Conservation (phyloP, 2,113 vertebrate species). For the Pleuronectes platessa region DNA sequence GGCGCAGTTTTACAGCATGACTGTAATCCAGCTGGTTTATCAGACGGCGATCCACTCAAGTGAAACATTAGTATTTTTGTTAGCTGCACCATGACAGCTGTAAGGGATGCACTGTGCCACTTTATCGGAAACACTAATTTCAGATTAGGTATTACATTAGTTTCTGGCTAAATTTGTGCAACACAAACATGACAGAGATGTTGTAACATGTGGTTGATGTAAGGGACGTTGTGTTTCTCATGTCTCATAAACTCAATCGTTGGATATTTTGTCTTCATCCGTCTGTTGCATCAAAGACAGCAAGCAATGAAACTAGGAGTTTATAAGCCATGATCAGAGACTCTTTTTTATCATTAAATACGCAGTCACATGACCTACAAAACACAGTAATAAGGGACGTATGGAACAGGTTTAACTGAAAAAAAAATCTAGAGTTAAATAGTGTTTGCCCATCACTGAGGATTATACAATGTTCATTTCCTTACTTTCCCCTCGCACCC, state of each 20-base stretch:
- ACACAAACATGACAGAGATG: not conserved
- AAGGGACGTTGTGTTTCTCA: no score
- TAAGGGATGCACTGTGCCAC: not conserved
- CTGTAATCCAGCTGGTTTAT: no score
- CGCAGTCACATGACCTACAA: not conserved
- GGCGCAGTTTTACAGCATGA: no score
- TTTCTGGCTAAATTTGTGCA: slow-evolving; percentile 11
- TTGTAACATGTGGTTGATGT: no score
- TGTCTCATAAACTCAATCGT: not conserved
- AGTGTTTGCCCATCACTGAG: not conserved
- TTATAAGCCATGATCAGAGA: not conserved
- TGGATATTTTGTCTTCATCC: not conserved
- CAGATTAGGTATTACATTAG: not conserved
- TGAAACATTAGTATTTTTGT: no score
- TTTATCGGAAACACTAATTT: not conserved
- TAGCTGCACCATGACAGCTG: no score
- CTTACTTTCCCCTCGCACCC: not conserved
- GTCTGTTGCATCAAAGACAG: not conserved
- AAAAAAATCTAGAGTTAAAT: not conserved
- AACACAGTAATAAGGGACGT: not conserved
- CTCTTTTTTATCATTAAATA: not conserved
- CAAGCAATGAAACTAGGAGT: not conserved
- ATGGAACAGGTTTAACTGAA: not conserved
- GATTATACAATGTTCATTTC: not conserved
- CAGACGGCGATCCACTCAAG: no score